Evolutionary conservation across 2,888 invertebrate genomes (phyloP), one percentile per base, ranked within the genome.

Genomic region (Panopea generosa): DNA sequence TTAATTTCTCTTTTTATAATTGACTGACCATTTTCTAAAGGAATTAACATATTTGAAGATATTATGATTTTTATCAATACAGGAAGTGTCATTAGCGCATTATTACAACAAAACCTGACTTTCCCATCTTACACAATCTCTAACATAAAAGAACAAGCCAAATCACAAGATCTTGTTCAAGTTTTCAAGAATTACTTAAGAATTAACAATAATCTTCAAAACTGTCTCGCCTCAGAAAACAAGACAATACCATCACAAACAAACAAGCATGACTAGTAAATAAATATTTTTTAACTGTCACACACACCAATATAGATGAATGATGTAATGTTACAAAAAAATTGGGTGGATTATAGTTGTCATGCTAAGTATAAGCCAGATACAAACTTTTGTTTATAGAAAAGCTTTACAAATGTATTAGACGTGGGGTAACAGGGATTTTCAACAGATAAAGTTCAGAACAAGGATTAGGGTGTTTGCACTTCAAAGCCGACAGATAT

Each of bases 391-490:
- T 71, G 71, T 71, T 71, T 71, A 65, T 45, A 53, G 29, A 71
- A 65, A 29, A 53, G 71, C 57, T 71, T 71, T 65, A 59, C 52
- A 53, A 60, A 26, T n/a, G 53, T 65, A 59, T 71, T 65, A 65
- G 59, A 29, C 50, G n/a, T 43, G 29, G 24, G 43, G 60, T 29
- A 43, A 65, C 38, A 50, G 18, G 60, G 63, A 59, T 60, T 65
- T 63, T 14, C 16, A 4, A 20, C 33, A 65, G 65, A 71, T 71
- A 71, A 65, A 61, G 60, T 65, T 71, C 43, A 65, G 56, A 65
- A n/a, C 49, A 38, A 26, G 59, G 71, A 71, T 71, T 71, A 71
- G n/a, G 18, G 29, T 65, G 60, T 71, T 71, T 59, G 60, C 70
- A 56, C 29, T 33, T 61, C 53, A 55, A 62, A 56, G 62, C 26